phyloP scores from a whole-genome alignment of 2,888 invertebrate genomes.

The Drosophila borborema region DNA sequence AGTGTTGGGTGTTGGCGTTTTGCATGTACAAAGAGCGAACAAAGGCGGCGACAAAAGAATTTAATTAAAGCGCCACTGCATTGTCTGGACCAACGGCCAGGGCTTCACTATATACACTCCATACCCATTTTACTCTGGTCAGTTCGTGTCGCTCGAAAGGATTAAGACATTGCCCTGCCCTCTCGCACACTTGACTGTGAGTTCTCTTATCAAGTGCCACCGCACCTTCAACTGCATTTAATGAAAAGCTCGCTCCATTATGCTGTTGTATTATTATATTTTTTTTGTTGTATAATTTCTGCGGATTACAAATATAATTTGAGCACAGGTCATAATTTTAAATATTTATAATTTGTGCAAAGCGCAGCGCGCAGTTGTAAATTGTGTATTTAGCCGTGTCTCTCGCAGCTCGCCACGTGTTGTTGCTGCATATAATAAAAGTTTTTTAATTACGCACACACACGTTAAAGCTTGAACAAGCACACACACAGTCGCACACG shows the following conservation, averaged over 20 bases:
- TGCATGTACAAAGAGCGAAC: conserved; percentile 60
- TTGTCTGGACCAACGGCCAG: conserved; percentile 42
- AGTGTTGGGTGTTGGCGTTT: conserved; percentile 63
- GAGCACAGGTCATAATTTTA: conserved; percentile 55
- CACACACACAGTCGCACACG: conserved; percentile 5
- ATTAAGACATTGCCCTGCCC: conserved; percentile 59
- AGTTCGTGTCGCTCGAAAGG: conserved; percentile 58
- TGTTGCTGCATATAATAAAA: conserved; percentile 58
- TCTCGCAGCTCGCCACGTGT: conserved; percentile 27
- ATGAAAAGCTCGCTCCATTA: conserved; percentile 36
- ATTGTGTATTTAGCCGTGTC: conserved; percentile 36
- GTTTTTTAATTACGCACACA: conserved; percentile 70
- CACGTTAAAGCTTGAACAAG: not conserved
- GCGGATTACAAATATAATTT: conserved; percentile 70
- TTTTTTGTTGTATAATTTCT: conserved; percentile 26
- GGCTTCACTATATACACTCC: not conserved
- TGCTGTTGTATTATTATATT: conserved; percentile 2
- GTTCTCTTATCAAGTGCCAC: conserved; percentile 33
- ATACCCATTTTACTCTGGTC: not conserved
- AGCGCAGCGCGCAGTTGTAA: conserved; percentile 54
- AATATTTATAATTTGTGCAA: conserved; percentile 73
- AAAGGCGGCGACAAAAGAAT: conserved; percentile 71
- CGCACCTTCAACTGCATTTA: conserved; percentile 16
- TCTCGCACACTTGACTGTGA: conserved; percentile 27
- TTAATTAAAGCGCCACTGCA: conserved; percentile 69